Percentiles rank a stretch among this genome's conserved stretches.
phyloP scores from a whole-genome alignment of 2,888 invertebrate species.

The Lysandra coridon region DNA sequence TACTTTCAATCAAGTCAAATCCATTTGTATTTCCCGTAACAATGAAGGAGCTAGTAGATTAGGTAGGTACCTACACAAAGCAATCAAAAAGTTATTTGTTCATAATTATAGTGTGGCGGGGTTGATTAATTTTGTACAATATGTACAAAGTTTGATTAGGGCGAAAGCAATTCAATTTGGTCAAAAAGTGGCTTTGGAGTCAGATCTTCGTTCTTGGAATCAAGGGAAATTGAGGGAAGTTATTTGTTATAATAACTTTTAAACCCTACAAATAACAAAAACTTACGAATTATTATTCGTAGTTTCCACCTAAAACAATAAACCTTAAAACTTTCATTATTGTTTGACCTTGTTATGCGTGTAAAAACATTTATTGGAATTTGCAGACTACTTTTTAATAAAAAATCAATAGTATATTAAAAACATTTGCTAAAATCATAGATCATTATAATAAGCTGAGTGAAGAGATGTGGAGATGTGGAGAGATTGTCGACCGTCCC shows the following conservation, averaged over 20 bases:
- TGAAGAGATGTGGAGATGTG: background rate
- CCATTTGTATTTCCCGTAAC: conserved; percentile 3
- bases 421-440: background rate
- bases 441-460: background rate
- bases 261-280: too few relatives aligned
- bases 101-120: conserved; percentile 5
- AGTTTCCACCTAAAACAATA: background rate
- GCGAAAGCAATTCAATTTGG: background rate
- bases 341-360: too few relatives aligned
- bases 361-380: too few relatives aligned
- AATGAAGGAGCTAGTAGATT: conserved; percentile 1
- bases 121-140: conserved; percentile 20
- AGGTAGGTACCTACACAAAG: background rate
- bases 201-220: background rate
- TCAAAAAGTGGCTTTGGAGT: background rate
- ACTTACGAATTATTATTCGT: too few relatives aligned
- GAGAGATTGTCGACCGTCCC: background rate
- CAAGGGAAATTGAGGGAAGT: background rate
- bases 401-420: background rate
- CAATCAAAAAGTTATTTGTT: conserved; percentile 18
- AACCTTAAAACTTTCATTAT: background rate
- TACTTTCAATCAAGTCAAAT: background rate
- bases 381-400: too few relatives aligned
- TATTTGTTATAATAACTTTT: too few relatives aligned
- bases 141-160: conserved; percentile 11